A percentile compares a stretch with the other conserved stretches of the same genome.
Evolutionary conservation across 2,113 vertebrate genomes (phyloP).

Genomic region (Psittacula cyanocephala): DNA sequence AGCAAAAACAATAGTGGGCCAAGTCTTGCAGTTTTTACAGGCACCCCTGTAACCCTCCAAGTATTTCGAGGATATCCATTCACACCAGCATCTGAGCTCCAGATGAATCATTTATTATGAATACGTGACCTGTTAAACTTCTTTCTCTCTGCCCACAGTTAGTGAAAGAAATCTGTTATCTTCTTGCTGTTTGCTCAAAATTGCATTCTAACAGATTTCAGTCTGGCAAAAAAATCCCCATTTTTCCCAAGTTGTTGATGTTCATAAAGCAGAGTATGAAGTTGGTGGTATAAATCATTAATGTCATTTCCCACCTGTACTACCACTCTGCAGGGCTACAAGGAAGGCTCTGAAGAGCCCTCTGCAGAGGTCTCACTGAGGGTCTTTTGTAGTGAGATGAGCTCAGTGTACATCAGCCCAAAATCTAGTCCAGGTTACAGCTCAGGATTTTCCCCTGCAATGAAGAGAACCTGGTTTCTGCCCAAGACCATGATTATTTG

Average conservation of each 20-base stretch:
- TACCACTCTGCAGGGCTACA: neutral
- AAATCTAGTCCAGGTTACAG: neutral
- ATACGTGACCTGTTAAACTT: neutral
- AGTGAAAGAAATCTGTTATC: neutral
- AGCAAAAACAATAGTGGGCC: neutral
- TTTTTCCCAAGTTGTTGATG: neutral
- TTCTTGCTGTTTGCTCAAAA: neutral
- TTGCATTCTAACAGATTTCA: neutral
- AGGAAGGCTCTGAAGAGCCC: neutral
- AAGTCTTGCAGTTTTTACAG: neutral
- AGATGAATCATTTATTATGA: constrained; percentile 18
- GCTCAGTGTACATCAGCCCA: neutral
- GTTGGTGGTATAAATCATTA: neutral
- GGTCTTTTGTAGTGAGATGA: neutral
- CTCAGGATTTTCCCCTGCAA: neutral
- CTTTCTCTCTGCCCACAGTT: neutral
- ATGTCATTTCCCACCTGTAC: neutral
- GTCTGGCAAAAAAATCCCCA: neutral
- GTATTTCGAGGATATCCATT: neutral
- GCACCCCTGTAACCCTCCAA: neutral
- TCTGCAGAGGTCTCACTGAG: neutral
- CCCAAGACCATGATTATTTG: neutral
- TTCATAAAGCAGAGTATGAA: neutral
- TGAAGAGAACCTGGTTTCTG: neutral
- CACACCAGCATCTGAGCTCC: neutral